phyloP scores from a whole-genome alignment of 2,113 vertebrate species.

The Riparia riparia region DNA sequence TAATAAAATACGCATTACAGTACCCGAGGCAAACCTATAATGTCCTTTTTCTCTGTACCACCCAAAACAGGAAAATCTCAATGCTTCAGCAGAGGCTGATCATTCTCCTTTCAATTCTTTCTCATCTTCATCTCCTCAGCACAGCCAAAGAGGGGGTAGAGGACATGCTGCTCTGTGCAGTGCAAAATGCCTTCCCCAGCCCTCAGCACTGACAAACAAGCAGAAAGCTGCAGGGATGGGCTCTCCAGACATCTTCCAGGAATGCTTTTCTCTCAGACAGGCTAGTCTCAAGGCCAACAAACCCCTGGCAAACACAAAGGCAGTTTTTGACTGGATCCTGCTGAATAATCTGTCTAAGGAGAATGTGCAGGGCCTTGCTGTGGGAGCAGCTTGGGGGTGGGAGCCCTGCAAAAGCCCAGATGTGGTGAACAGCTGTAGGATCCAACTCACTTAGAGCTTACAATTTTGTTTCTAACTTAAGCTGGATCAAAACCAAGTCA shows the following conservation, averaged over 20 bases:
- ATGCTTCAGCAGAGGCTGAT: background rate
- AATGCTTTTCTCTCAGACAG: background rate
- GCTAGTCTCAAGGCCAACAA: background rate
- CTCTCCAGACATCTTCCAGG: background rate
- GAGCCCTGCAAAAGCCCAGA: background rate
- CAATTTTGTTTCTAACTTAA: background rate
- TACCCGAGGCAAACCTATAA: background rate
- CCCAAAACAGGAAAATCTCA: background rate
- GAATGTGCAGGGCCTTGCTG: background rate
- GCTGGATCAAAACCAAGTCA: background rate
- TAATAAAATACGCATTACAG: background rate
- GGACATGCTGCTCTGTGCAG: background rate
- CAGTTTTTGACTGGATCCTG: background rate
- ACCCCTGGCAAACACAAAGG: background rate
- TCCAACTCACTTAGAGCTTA: background rate
- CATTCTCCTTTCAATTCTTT: background rate
- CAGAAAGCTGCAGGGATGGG: background rate
- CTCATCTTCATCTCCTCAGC: fast-evolving
- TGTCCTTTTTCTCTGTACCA: background rate
- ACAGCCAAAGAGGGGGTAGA: background rate
- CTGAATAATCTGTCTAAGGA: slow-evolving; percentile 11
- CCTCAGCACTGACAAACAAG: background rate
- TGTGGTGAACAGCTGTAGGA: slow-evolving; percentile 36
- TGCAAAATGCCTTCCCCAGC: background rate
- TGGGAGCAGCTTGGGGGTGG: background rate